These are phyloP conservation scores for Laupala kohalensis DNA, from an alignment of 1,140 invertebrate genomes.

Conservation along the genomic window DNA sequence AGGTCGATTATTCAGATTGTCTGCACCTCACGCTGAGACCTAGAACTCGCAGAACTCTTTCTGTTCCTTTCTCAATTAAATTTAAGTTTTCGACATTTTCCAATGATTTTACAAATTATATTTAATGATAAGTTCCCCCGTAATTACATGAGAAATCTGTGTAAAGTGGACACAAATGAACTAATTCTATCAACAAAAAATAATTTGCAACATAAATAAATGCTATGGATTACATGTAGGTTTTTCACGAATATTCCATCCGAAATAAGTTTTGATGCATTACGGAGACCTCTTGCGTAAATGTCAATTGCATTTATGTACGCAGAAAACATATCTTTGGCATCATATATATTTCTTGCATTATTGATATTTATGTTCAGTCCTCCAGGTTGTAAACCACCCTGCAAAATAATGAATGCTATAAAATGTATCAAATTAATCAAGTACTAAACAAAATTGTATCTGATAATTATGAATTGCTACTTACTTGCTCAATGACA, in stretches of 20 bases:
- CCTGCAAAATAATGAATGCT: slow-evolving; percentile 23
- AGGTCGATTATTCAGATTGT: too few species aligned
- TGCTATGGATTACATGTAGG: slow-evolving; percentile 28
- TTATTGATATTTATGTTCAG: slow-evolving; percentile 41
- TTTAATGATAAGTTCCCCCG: too few species aligned
- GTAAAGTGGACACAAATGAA: too few species aligned
- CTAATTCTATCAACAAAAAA: too few species aligned
- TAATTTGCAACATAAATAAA: too few species aligned
- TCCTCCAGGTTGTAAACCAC: slow-evolving; percentile 42
- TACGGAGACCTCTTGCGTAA: slow-evolving; percentile 38
- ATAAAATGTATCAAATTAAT: not conserved
- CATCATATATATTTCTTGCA: slow-evolving; percentile 34
- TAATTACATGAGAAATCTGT: too few species aligned
- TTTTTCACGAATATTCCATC: slow-evolving; percentile 28
- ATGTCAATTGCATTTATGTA: slow-evolving; percentile 45
- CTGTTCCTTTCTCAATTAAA: too few species aligned
- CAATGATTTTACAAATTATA: too few species aligned
- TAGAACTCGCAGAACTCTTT: too few species aligned
- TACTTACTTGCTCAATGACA: slow-evolving; percentile 36
- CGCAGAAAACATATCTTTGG: slow-evolving; percentile 38
- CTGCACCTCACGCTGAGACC: too few species aligned
- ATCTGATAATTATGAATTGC: slow-evolving; percentile 1
- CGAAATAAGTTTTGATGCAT: slow-evolving; percentile 35
- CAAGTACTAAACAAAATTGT: slow-evolving; percentile 9
- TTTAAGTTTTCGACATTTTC: too few species aligned